phyloP scores from a whole-genome alignment of 2,113 vertebrate genomes.

The Siniperca knerii region DNA sequence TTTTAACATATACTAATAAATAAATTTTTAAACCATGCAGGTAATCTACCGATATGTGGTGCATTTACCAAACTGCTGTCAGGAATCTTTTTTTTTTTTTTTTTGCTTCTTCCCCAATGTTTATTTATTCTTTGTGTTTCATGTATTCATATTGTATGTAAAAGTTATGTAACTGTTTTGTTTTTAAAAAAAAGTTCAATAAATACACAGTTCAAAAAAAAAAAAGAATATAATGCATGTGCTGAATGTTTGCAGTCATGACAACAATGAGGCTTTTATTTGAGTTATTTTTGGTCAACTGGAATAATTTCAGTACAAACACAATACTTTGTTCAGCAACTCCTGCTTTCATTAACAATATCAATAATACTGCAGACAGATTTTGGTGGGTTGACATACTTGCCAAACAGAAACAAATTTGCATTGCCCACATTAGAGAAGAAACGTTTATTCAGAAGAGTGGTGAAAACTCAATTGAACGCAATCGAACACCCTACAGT shows the following conservation, averaged over 20 bases:
- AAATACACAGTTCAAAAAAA: too few species aligned
- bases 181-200: too few species aligned
- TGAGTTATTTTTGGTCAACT: neutral
- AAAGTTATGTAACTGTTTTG: too few species aligned
- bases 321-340: neutral
- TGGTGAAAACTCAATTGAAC: neutral
- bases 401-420: neutral
- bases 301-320: neutral
- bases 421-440: neutral
- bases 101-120: too few species aligned
- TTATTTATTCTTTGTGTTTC: too few species aligned
- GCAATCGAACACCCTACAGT: neutral
- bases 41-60: too few species aligned
- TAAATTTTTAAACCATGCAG: too few species aligned
- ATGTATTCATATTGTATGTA: too few species aligned
- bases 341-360: neutral
- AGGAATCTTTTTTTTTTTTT: too few species aligned
- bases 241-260: neutral
- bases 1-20: too few species aligned
- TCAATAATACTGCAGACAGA: neutral
- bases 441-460: neutral
- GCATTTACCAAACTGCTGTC: too few species aligned
- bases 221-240: neutral
- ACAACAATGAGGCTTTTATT: neutral
- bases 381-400: neutral